Evolutionary conservation across 2,113 vertebrate species (phyloP).

Genomic region (Pristiophorus japonicus): DNA sequence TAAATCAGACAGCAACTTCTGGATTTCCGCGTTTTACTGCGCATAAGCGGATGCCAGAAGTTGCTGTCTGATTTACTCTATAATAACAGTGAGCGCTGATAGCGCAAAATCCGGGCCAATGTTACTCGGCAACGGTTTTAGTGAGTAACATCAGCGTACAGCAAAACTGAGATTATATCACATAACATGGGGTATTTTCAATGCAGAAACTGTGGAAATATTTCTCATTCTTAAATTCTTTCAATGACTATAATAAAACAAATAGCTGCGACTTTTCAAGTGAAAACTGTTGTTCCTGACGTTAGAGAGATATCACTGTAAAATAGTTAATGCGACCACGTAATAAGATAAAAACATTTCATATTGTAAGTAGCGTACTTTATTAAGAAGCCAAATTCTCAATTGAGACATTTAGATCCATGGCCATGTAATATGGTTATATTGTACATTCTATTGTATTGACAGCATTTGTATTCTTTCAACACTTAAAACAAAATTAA

Average conservation of each 20-base stretch:
- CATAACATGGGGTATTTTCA: not conserved
- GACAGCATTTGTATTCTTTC: not conserved
- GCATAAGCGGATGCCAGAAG: too few relatives aligned
- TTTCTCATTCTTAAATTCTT: not conserved
- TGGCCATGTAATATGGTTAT: not conserved
- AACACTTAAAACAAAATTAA: not conserved
- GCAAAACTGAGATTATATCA: not conserved
- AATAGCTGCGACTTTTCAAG: not conserved
- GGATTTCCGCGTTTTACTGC: too few relatives aligned
- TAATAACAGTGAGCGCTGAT: not conserved
- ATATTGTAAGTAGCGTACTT: not conserved
- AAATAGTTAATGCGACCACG: not conserved
- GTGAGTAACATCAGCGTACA: conserved; percentile 1
- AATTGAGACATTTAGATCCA: not conserved
- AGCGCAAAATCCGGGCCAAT: not conserved
- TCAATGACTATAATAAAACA: not conserved
- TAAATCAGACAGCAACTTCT: too few relatives aligned
- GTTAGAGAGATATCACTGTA: not conserved
- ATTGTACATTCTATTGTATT: not conserved
- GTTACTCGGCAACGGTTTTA: not conserved
- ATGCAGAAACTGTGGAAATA: not conserved
- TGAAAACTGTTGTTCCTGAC: not conserved
- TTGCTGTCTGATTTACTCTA: too few relatives aligned
- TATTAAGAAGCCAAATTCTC: not conserved
- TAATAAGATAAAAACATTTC: not conserved